Percentiles rank a stretch among this genome's conserved stretches.
Evolutionary conservation across 2,797 vertebrate species (phyloP).

Genomic region (Lutjanus argentimaculatus): DNA sequence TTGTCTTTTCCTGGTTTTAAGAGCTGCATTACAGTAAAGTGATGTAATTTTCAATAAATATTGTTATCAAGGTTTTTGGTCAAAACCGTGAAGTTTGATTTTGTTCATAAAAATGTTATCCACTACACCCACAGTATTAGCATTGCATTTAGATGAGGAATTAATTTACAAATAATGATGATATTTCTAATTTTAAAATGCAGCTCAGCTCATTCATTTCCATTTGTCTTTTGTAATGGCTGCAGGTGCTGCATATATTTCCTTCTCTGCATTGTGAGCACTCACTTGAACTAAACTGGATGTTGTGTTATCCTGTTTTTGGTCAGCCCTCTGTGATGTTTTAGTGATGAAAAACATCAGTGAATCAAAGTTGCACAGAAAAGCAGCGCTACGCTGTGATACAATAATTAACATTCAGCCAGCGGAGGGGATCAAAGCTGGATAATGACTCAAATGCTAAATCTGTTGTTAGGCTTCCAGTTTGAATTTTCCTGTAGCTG

Average conservation of each 20-base stretch:
- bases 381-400: conserved; percentile 35
- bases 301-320: conserved; percentile 30
- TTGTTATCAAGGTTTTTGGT: too few species aligned
- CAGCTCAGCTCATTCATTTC: conserved; percentile 2
- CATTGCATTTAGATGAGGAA: background rate
- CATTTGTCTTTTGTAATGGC: conserved; percentile 4
- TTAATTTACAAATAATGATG: background rate
- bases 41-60: too few species aligned
- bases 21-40: too few species aligned
- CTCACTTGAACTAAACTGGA: conserved; percentile 26
- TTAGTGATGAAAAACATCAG: conserved; percentile 54
- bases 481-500: conserved; percentile 48
- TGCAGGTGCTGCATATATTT: conserved; percentile 53
- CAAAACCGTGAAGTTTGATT: too few species aligned
- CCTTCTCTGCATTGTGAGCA: conserved; percentile 6
- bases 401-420: conserved; percentile 55
- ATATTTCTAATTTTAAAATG: background rate
- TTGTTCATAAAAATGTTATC: too few species aligned
- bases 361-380: conserved; percentile 44
- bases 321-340: conserved; percentile 51
- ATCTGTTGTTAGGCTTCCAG: conserved; percentile 42
- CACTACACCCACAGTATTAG: too few species aligned
- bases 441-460: conserved; percentile 55
- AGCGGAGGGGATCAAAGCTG: conserved; percentile 55
- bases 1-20: too few species aligned